Base-by-base conservation (phyloP, 37 sponge, comb jelly and placozoan species). In the Halisarca cf. caerulea region DNA sequence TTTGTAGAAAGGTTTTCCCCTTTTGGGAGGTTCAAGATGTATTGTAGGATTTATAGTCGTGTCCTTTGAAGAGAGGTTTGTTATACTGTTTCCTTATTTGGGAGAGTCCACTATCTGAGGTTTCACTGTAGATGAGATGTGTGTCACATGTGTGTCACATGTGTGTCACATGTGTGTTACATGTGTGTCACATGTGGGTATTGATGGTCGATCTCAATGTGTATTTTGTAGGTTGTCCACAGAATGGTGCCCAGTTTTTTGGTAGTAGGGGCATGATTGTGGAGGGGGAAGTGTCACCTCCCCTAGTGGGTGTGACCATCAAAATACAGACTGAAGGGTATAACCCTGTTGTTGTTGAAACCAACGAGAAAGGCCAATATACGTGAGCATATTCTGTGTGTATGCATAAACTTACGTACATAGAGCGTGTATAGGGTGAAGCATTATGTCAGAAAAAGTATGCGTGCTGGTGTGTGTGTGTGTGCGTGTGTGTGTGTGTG, bases 241-340 rank as follows among this genome's bases (percentile, higher is more conserved):
- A 95, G 53, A 21, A 8, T 2, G 81, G 91, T 24, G 59, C 88
- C 32, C 53, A 87, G 32, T 87, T 92, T 77, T 32, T 72, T 35
- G 90, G 92, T 23, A 89, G 88, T 42, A 78, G n/a, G 3, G 95
- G 95, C 0, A 47, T 88, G 58, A 59, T 87, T 18, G 40, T 95
- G 18, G 61, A 6, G 0, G 95, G 95, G 20, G 64, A 58, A 20
- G 82, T 95, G 54, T 47, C 18, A 21, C 94, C 94, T 37, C 60
- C 90, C 34, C 84, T 95, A 33, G 54, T 6, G 53, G 86, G 92
- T 20, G 90, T 91, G 40, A 18, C 66, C 41, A 84, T 93, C 30
- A 15, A 58, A 58, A 1, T 59, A 87, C 3, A 27, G 30, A 24
- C 59, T 58, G 40, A 80, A 15, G 83, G 79, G 21, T 34, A 64